Evolutionary conservation across 2,113 vertebrate species (phyloP).

Genomic region (Sakesphorus luctuosus): DNA sequence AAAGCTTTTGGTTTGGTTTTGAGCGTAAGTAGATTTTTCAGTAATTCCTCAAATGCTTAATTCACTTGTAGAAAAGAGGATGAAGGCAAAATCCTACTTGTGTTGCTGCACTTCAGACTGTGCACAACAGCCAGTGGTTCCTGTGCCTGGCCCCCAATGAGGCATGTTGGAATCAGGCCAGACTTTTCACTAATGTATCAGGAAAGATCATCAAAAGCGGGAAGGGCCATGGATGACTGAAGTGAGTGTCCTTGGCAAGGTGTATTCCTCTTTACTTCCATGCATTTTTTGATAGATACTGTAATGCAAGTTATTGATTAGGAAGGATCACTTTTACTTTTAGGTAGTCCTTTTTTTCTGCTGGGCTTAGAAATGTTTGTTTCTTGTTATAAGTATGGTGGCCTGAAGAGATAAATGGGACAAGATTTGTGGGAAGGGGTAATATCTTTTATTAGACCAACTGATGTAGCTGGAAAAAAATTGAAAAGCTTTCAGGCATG

Average conservation of each 20-base stretch:
- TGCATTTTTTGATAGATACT: not conserved
- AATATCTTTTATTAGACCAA: not conserved
- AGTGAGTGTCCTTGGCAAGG: not conserved
- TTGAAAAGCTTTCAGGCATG: not conserved
- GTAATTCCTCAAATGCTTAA: slow-evolving; percentile 8
- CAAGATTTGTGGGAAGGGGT: not conserved
- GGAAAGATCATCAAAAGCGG: not conserved
- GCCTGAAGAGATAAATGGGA: not conserved
- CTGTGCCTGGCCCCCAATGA: not conserved
- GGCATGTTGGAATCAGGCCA: not conserved
- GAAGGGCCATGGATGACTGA: not conserved
- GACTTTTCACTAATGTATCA: not conserved
- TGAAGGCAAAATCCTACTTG: not conserved
- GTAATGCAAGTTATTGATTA: not conserved
- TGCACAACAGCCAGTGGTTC: not conserved
- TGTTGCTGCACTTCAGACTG: not conserved
- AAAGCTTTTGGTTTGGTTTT: not conserved
- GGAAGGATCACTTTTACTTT: not conserved
- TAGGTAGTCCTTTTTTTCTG: not conserved
- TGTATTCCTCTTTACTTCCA: not conserved
- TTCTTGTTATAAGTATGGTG: not conserved
- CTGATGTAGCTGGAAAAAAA: not conserved
- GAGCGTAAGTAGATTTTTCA: not conserved
- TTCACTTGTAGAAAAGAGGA: not conserved
- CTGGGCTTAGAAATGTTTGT: not conserved